These are phyloP conservation scores for Engraulis encrasicolus DNA, from an alignment of 2,113 vertebrate genomes.

Conservation along the genomic window DNA sequence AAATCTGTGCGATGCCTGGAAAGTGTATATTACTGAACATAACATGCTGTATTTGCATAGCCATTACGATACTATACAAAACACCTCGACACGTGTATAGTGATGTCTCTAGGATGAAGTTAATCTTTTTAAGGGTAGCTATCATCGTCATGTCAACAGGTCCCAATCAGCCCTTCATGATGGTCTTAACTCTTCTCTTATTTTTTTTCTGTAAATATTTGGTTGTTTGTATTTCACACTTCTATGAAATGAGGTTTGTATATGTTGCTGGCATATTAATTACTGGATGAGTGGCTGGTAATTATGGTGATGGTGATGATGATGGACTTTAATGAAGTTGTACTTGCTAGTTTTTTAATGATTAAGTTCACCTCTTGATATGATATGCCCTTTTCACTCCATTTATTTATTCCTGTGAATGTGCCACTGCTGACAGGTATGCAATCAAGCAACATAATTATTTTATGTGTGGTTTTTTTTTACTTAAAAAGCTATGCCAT, in stretches of 20 bases:
- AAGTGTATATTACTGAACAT: neutral
- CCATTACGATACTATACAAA: neutral
- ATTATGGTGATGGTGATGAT: too few relatives aligned
- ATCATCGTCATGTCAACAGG: neutral
- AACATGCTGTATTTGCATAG: neutral
- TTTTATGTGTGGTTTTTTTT: conserved; percentile 30
- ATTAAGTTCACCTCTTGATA: neutral
- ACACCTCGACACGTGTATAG: neutral
- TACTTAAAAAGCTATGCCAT: conserved; percentile 28
- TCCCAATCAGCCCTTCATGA: conserved; percentile 1
- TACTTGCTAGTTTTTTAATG: conserved; percentile 14
- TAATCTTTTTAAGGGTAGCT: neutral
- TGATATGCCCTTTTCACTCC: conserved; percentile 9
- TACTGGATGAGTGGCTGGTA: neutral
- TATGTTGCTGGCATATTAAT: conserved; percentile 15
- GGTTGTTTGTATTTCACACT: neutral
- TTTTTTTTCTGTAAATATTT: conserved; percentile 34
- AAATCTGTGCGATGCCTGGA: neutral
- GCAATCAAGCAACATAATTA: conserved; percentile 15
- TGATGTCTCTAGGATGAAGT: neutral
- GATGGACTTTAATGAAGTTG: too few relatives aligned
- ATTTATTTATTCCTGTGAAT: conserved; percentile 40
- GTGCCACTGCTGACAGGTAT: conserved; percentile 37
- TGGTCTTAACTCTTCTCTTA: conserved; percentile 21
- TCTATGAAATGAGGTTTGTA: conserved; percentile 13